A percentile compares a stretch with the other conserved stretches of the same genome.
These are phyloP conservation scores for Phycodurus eques DNA, from an alignment of 2,113 vertebrate species.

Conservation along the genomic window DNA sequence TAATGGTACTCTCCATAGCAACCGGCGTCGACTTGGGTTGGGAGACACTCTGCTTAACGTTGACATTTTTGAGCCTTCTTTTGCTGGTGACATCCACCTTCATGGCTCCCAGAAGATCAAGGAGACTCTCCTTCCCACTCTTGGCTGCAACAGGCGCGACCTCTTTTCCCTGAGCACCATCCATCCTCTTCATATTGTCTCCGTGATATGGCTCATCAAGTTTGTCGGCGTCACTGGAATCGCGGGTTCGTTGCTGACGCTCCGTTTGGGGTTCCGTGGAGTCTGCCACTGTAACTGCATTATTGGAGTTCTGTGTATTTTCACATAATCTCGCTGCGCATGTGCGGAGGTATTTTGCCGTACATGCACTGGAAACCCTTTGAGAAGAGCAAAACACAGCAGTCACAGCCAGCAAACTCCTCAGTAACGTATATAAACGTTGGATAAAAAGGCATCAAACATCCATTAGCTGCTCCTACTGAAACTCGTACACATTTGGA, in stretches of 20 bases:
- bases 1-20: conserved; percentile 47
- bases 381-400: conserved; percentile 9
- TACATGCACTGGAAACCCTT: conserved; percentile 41
- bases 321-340: conserved; percentile 42
- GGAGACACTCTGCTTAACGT: conserved; percentile 40
- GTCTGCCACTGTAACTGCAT: conserved; percentile 9
- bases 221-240: conserved; percentile 8
- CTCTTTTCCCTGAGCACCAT: neutral
- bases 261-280: conserved; percentile 7
- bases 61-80: conserved; percentile 61
- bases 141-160: conserved; percentile 6
- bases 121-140: conserved; percentile 73
- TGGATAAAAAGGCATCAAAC: no score
- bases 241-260: conserved; percentile 3
- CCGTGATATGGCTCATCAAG: conserved; percentile 7
- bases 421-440: neutral
- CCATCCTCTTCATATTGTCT: neutral
- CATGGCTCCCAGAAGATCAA: conserved; percentile 81
- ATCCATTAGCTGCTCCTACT: neutral
- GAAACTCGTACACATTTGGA: neutral
- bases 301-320: conserved; percentile 42
- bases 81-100: conserved; percentile 82
- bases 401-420: neutral
- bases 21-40: neutral
- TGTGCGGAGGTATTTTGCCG: conserved; percentile 48